phyloP scores from a whole-genome alignment of 2,888 invertebrate genomes.

The Monoplex corrugatus region DNA sequence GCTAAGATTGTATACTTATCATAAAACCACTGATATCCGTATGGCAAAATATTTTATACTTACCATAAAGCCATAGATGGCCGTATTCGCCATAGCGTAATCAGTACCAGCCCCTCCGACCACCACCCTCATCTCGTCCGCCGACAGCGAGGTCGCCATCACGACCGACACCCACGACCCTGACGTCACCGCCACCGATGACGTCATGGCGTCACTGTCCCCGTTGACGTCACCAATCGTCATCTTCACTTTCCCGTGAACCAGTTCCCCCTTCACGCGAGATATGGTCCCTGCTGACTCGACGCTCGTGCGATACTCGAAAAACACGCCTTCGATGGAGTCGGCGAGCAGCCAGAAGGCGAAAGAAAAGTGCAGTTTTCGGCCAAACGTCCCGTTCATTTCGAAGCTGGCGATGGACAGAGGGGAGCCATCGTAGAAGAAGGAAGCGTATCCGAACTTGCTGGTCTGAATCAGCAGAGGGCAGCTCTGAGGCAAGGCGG shows the following conservation, averaged over 20 bases:
- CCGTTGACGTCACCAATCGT: neutral
- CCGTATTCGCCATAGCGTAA: neutral
- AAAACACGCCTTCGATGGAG: neutral
- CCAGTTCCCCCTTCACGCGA: constrained; percentile 4
- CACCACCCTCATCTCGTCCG: neutral
- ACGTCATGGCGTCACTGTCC: neutral
- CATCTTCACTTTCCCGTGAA: neutral
- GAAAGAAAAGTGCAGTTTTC: neutral
- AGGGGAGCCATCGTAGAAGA: neutral
- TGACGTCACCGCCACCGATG: neutral
- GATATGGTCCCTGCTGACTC: neutral
- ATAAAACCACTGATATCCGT: too few species aligned
- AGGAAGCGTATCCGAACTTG: neutral
- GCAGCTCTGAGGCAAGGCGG: neutral
- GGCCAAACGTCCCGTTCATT: neutral
- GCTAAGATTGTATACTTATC: too few species aligned
- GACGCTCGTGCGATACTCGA: neutral
- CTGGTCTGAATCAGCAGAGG: neutral
- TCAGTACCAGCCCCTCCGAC: neutral
- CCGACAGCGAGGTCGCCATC: neutral
- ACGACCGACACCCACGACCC: neutral
- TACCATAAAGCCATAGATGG: neutral
- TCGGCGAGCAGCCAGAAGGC: neutral
- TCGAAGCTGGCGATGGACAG: neutral
- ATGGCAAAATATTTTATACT: neutral